Percentiles rank a stretch among this genome's conserved stretches.
Conservation (phyloP, 2,888 invertebrate species). For the Bugula neritina region DNA sequence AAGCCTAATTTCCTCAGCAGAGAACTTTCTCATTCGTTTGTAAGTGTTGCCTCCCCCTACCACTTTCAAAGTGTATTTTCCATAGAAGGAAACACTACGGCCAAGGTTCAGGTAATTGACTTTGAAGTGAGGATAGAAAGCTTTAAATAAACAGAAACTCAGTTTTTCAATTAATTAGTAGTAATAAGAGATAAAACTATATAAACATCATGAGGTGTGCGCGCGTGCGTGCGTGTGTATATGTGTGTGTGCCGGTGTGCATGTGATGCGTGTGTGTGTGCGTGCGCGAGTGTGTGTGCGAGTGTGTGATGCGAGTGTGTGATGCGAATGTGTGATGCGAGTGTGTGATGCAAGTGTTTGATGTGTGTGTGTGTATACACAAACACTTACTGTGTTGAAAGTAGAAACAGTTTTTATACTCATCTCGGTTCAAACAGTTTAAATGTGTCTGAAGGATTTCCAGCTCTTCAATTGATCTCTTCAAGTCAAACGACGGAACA, state of each 20-base stretch:
- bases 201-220: too few species aligned
- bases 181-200: too few species aligned
- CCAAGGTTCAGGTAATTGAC: not conserved
- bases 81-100: not conserved
- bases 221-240: too few species aligned
- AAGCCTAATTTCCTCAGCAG: not conserved
- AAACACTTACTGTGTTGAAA: slow-evolving; percentile 19
- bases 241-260: too few species aligned
- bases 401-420: slow-evolving; percentile 15
- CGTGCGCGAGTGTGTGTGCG: too few species aligned
- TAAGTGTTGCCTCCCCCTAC: slow-evolving; percentile 6
- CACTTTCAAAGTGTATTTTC: slow-evolving; percentile 21
- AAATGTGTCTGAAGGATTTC: not conserved
- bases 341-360: too few species aligned
- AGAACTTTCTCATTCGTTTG: not conserved
- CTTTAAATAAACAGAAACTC: too few species aligned
- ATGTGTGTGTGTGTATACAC: too few species aligned
- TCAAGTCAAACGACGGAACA: not conserved
- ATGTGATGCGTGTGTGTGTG: too few species aligned
- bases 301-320: too few species aligned
- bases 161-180: too few species aligned
- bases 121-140: slow-evolving; percentile 4
- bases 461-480: not conserved
- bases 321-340: too few species aligned
- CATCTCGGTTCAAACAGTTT: slow-evolving; percentile 9